Evolutionary conservation across 2,888 invertebrate genomes (phyloP).

Genomic region (Nemapogon koenigi): DNA sequence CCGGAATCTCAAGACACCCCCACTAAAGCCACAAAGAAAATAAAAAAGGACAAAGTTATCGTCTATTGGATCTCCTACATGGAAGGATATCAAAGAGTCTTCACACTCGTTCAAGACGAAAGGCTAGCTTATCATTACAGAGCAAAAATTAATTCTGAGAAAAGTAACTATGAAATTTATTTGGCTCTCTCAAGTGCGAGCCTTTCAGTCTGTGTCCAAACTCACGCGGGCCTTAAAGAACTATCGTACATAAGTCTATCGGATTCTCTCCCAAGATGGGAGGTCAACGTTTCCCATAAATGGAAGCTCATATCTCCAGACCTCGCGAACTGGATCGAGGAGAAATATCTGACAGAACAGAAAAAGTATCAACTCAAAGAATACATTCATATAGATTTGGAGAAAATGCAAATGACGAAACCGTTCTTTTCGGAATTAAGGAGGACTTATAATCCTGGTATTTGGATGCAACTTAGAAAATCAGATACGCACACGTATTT

Average conservation of each 20-base stretch:
- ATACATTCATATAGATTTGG: constrained; percentile 79
- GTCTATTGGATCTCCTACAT: constrained; percentile 84
- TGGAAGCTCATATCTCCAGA: constrained; percentile 83
- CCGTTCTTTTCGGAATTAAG: constrained; percentile 83
- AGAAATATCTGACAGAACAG: constrained; percentile 73
- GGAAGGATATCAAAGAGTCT: constrained; percentile 75
- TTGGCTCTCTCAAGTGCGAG: constrained; percentile 74
- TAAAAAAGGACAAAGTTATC: constrained; percentile 75
- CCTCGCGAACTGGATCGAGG: constrained; percentile 82
- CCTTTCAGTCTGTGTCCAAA: constrained; percentile 62
- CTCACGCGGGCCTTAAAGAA: constrained; percentile 59
- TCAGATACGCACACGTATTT: constrained; percentile 72
- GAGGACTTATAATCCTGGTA: constrained; percentile 74
- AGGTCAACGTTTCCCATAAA: constrained; percentile 78
- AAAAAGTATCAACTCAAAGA: constrained; percentile 79
- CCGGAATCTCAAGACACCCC: constrained; percentile 49
- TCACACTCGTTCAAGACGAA: constrained; percentile 79
- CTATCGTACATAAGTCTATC: constrained; percentile 71
- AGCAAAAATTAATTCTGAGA: constrained; percentile 68
- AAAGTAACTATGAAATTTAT: constrained; percentile 71
- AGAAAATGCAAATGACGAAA: constrained; percentile 86
- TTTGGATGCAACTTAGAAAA: constrained; percentile 76
- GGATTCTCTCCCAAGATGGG: constrained; percentile 80
- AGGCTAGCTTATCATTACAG: constrained; percentile 69
- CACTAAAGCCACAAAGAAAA: constrained; percentile 63